Base-by-base conservation (phyloP, 2,113 vertebrate species). In the Rhadina sibilatrix region DNA sequence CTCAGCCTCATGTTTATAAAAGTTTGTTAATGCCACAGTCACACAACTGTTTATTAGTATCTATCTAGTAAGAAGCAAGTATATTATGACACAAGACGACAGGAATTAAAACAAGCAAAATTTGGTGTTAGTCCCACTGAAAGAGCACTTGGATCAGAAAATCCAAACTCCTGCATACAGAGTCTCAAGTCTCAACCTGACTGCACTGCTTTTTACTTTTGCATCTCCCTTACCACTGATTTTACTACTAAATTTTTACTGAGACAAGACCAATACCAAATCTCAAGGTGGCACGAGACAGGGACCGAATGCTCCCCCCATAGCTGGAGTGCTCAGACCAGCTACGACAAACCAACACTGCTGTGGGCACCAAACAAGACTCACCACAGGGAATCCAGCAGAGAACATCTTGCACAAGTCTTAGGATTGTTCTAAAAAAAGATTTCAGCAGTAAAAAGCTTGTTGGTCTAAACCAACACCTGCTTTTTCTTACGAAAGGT, bases 71-170 rank as follows among this genome's bases (percentile, higher is more conserved):
- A 80, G 40, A 49, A 65, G 12, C 33, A 77, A 53, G 33, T n/a
- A 7, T 13, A 57, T 20, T 11, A 11, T 2, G 6, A 33, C 42
- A n/a, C 0, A 2, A 85, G 52, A n/a, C 1, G 3, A 46, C 0
- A 1, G 74, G 38, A 96, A 86, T n/a, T 69, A 38, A 61, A 72
- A 12, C n/a, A 56, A 77, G 33, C 11, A 84, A 40, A 91, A 60
- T 46, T 50, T 2, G 0, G 18, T 14, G 5, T 50, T 72, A 46
- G 19, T 63, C 66, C n/a, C 53, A 82, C 28, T 37, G 52, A 28
- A 66, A 71, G 38, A 87, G 8, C 19, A 18, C 16, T 52, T 53
- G 11, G 13, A 38, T 11, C 31, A 68, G 37, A 86, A 89, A 86
- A 86, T 20, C 40, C 31, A 20, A 88, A 40, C 46, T 71, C 49